phyloP scores from a whole-genome alignment of 2,888 invertebrate genomes.

The Serripes groenlandicus region DNA sequence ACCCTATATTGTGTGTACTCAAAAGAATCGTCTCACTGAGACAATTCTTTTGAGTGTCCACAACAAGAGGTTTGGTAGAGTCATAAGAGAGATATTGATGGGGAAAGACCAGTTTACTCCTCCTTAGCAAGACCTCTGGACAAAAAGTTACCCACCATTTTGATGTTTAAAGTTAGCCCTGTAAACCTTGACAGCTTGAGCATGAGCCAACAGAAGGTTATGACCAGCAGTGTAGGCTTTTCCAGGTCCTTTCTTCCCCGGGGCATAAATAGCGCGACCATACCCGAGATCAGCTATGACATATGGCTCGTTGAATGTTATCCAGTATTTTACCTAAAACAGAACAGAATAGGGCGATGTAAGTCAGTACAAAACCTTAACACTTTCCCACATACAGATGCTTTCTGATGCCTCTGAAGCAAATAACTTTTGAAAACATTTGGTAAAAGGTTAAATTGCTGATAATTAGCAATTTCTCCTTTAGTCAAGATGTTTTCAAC shows the following conservation, averaged over 20 bases:
- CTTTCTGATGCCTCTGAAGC: background rate
- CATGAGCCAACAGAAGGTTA: conserved; percentile 90
- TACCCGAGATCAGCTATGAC: conserved; percentile 76
- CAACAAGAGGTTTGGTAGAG: too few relatives aligned
- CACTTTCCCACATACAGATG: background rate
- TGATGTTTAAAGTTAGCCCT: conserved; percentile 53
- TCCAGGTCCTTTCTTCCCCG: conserved; percentile 66
- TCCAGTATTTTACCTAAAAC: conserved; percentile 89
- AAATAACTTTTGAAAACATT: background rate
- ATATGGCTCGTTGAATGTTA: conserved; percentile 92
- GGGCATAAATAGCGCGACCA: conserved; percentile 56
- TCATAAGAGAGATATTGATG: too few relatives aligned
- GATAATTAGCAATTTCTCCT: background rate
- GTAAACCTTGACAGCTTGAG: conserved; percentile 88
- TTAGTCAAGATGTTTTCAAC: background rate
- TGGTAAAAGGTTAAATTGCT: background rate
- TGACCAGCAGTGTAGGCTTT: conserved; percentile 89
- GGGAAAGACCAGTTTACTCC: too few relatives aligned
- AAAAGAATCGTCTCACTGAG: too few relatives aligned
- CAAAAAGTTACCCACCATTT: background rate
- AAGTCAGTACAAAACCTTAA: background rate
- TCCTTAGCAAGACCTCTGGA: too few relatives aligned
- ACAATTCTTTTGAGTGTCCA: too few relatives aligned
- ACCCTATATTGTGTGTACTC: too few relatives aligned
- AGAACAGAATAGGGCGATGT: background rate